A percentile compares a stretch with the other conserved stretches of the same genome.
These are phyloP conservation scores for Malurus splendens DNA, from an alignment of 2,797 vertebrate species.

Conservation along the genomic window DNA sequence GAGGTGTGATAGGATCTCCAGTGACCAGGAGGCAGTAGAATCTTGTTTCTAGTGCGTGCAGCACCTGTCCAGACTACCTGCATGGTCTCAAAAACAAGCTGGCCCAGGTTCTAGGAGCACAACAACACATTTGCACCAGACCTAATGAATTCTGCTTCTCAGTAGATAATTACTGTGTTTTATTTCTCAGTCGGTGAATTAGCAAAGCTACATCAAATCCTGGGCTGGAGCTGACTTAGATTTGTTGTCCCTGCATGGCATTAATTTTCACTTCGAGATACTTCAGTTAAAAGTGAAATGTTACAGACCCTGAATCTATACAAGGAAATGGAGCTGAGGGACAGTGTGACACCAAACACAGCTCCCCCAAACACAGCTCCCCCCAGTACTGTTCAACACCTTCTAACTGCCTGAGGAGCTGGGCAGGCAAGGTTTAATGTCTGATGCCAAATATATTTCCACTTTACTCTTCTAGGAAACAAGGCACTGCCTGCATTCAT, in stretches of 20 bases:
- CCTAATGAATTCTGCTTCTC: slow-evolving; percentile 11
- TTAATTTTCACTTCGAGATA: neutral
- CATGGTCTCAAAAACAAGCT: neutral
- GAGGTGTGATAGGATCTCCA: slow-evolving; percentile 5
- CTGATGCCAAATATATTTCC: neutral
- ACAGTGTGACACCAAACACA: neutral
- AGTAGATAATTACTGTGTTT: neutral
- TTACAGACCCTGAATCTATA: neutral
- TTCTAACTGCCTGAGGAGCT: neutral
- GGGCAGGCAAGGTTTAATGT: neutral
- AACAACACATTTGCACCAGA: neutral
- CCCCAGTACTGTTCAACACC: neutral
- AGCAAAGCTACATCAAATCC: neutral
- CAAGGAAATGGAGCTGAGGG: neutral
- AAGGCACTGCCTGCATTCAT: neutral
- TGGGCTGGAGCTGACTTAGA: neutral
- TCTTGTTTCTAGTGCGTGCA: neutral
- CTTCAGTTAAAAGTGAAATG: neutral
- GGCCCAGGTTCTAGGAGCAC: neutral
- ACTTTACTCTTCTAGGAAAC: neutral
- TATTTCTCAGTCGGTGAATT: neutral
- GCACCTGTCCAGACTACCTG: neutral
- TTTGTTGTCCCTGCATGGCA: neutral
- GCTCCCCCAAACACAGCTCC: neutral
- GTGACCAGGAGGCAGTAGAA: slow-evolving; percentile 18